phyloP scores from a whole-genome alignment of 2,888 invertebrate genomes.

The Drosophila pullipes region DNA sequence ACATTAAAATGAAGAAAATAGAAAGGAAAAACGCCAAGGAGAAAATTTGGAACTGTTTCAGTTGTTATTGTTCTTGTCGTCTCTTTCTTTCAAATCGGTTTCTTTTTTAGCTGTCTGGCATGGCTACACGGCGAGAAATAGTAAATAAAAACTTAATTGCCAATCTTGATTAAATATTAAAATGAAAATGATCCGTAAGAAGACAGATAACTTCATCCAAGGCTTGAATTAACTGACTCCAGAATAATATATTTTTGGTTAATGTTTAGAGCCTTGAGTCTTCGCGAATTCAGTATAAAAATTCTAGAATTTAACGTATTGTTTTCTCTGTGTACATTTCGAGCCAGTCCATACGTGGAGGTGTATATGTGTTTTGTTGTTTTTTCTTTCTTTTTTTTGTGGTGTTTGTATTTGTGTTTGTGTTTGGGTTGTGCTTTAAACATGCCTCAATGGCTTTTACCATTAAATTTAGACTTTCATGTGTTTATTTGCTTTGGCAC shows the following conservation, averaged over 20 bases:
- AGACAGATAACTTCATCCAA: neutral
- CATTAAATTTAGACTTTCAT: conserved; percentile 78
- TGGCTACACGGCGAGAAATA: neutral
- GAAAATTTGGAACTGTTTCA: conserved; percentile 39
- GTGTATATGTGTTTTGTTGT: neutral
- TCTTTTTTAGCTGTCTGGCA: conserved; percentile 19
- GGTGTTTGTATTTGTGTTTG: conserved; percentile 9
- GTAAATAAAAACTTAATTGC: neutral
- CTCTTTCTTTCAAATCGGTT: conserved; percentile 25
- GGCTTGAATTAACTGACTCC: neutral
- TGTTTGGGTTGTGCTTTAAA: conserved; percentile 44
- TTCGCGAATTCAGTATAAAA: neutral
- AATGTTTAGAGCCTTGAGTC: neutral
- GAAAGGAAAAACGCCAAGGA: conserved; percentile 46
- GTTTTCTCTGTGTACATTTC: neutral
- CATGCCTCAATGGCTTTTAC: conserved; percentile 74
- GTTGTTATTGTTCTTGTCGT: conserved; percentile 2
- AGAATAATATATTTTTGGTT: neutral
- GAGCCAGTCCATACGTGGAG: conserved; percentile 3
- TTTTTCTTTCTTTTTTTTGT: neutral
- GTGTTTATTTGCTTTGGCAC: conserved; percentile 79
- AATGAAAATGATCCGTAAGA: neutral
- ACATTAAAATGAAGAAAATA: conserved; percentile 7
- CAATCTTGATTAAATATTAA: neutral
- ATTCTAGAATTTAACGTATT: neutral